These are phyloP conservation scores for Aleiodes testaceus DNA, from an alignment of 2,888 invertebrate species.

Conservation along the genomic window DNA sequence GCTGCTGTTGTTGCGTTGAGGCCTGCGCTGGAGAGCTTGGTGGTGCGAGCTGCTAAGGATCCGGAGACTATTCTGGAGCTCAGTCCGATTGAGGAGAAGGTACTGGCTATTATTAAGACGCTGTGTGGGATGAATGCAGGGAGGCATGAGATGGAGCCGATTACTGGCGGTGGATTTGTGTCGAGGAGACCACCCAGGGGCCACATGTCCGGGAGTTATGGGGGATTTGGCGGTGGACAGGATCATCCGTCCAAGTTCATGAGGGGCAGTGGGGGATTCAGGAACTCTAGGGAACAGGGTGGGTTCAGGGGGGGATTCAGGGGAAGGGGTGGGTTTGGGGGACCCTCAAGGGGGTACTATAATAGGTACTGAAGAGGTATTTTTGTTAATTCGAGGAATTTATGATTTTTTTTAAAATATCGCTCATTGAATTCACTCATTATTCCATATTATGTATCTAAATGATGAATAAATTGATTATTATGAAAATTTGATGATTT, in stretches of 20 bases:
- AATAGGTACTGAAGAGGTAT: constrained; percentile 19
- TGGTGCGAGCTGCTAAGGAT: constrained; percentile 85
- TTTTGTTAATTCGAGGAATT: background rate
- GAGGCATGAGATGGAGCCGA: constrained; percentile 79
- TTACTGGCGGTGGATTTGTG: constrained; percentile 74
- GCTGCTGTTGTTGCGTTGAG: constrained; percentile 89
- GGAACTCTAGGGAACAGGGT: constrained; percentile 55
- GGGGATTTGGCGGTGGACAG: constrained; percentile 52
- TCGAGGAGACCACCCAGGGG: constrained; percentile 75
- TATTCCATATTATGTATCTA: background rate
- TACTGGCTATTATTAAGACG: constrained; percentile 81
- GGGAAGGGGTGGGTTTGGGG: constrained; percentile 49
- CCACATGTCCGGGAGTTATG: constrained; percentile 55
- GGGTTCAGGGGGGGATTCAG: constrained; percentile 51
- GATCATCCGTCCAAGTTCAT: constrained; percentile 72
- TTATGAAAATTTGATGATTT: background rate
- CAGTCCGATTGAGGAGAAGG: constrained; percentile 78
- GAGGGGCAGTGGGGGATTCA: constrained; percentile 52
- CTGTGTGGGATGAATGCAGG: constrained; percentile 87
- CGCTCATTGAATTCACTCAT: background rate
- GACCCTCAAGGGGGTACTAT: constrained; percentile 53
- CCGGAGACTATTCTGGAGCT: constrained; percentile 85
- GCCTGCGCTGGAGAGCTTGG: constrained; percentile 90
- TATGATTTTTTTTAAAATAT: background rate
- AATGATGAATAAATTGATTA: background rate